Evolutionary conservation across 2,797 vertebrate genomes (phyloP), one percentile per base, ranked within the genome.

Genomic region (Scolopax bukidnonensis): DNA sequence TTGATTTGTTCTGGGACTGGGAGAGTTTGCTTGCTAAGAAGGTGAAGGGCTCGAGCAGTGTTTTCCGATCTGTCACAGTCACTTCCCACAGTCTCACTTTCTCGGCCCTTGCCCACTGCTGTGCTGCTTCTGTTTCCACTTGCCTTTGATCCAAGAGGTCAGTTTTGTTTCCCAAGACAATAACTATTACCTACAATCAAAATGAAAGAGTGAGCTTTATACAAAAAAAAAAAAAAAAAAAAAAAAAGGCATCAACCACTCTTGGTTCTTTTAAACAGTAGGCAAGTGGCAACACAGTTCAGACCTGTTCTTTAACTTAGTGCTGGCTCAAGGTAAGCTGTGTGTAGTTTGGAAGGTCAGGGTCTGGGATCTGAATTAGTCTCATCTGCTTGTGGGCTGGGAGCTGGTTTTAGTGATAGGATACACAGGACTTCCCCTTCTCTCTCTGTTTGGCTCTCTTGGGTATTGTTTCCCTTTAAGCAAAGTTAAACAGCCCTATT

Each of bases 61-160:
- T 98, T 96, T 97, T 98, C 60, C 99, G 97, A 30, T 99, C 99
- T 0, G 98, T 97, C 64, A 99, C 99, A 9, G 98, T 99, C 90
- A 99, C 99, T 97, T 99, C 99, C 99, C 99, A 99, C 87, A 99
- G 98, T 92, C 98, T 99, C 90, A 99, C 98, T 97, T 99, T 99
- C 98, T 99, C 99, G 0, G 98, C 98, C 14, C 98, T 98, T 3
- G 99, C 99, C 99, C 99, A 99, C 81, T 99, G 98, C 97, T 99
- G 99, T 1, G 99, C 99, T 87, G 94, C 97, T 88, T 99, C 99
- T 51, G 97, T 94, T 8, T 99, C 99, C 92, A 99, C 99, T 98
- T 99, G 98, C 15, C 99, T 98, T 51, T 97, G 97, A 61, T 99
- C 99, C 16, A 97, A 97, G 87, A 99, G 98, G 97, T 99, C 99